Evolutionary conservation across 2,888 invertebrate genomes (phyloP).

Genomic region (Drosophila picticornis): DNA sequence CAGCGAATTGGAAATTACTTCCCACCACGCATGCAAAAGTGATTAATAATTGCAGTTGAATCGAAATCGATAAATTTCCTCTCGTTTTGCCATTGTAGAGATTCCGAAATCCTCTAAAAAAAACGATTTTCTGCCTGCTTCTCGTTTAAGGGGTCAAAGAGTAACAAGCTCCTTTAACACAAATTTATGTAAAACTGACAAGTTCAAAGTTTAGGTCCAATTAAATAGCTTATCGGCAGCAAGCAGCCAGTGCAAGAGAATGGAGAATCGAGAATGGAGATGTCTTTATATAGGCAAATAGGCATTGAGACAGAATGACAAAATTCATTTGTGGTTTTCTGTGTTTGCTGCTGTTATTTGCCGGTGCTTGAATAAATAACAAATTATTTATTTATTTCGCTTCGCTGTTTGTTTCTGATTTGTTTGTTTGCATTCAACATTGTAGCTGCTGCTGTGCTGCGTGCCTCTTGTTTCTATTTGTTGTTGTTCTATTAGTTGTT

Average conservation of each 20-base stretch:
- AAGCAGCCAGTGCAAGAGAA: background rate
- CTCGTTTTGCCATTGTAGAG: background rate
- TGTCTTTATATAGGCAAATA: constrained; percentile 21
- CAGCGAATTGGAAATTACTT: background rate
- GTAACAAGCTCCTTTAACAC: background rate
- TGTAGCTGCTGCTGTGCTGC: constrained; percentile 31
- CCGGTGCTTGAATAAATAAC: constrained; percentile 43
- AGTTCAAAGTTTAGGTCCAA: constrained; percentile 26
- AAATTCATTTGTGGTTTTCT: constrained; percentile 31
- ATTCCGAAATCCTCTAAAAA: background rate
- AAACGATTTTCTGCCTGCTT: background rate
- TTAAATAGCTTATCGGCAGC: constrained; percentile 26
- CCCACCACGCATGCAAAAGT: background rate
- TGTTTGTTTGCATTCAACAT: constrained; percentile 56
- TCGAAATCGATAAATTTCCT: background rate
- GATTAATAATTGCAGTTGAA: background rate
- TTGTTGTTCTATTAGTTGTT: constrained; percentile 15
- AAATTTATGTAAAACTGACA: constrained; percentile 10
- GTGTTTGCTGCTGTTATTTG: constrained; percentile 21
- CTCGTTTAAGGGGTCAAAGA: background rate
- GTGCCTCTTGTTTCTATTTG: background rate
- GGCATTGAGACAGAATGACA: constrained; percentile 26
- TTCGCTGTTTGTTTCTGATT: constrained; percentile 52
- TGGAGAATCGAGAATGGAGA: background rate
- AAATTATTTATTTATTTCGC: constrained; percentile 71